phyloP scores from a whole-genome alignment of 1,140 invertebrate genomes.

The Aphis gossypii region DNA sequence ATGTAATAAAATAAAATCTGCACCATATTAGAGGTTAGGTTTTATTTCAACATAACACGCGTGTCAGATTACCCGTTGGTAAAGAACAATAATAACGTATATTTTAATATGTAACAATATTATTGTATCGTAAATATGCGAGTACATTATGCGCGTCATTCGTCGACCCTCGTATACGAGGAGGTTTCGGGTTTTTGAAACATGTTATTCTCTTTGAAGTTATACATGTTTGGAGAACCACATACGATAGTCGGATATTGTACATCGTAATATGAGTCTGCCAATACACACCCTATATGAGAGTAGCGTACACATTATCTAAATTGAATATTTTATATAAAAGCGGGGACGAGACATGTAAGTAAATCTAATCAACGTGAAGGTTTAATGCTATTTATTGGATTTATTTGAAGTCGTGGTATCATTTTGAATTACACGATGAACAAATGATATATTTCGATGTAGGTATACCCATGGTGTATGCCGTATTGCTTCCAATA shows the following conservation, averaged over 20 bases:
- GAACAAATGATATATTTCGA: background rate
- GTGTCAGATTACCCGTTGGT: background rate
- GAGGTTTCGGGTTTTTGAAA: background rate
- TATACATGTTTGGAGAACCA: background rate
- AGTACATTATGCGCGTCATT: background rate
- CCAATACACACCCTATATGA: background rate
- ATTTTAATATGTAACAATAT: background rate
- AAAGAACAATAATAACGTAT: background rate
- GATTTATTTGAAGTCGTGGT: constrained; percentile 11
- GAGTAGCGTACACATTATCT: constrained; percentile 2
- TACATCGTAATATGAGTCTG: background rate
- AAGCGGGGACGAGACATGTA: background rate
- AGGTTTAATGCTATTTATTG: background rate
- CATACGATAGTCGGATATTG: background rate
- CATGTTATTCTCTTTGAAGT: constrained; percentile 33
- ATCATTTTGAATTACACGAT: background rate
- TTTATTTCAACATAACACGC: background rate
- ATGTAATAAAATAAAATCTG: constrained; percentile 8
- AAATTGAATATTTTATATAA: constrained; percentile 34
- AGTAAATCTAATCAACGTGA: constrained; percentile 28
- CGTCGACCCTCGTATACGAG: background rate
- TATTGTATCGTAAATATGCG: background rate
- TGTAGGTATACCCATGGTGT: background rate
- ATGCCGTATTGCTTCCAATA: background rate
- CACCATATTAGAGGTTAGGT: background rate